These are phyloP conservation scores for Xenopus tropicalis DNA, from an alignment of 2,113 vertebrate genomes.

Conservation along the genomic window UCB_Xtro_10.0 CM004444.2:39859001-39859500, in stretches of 20 bases:
- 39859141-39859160: too few species aligned
- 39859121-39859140: too few species aligned
- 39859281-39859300: conserved; percentile 21
- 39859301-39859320: conserved; percentile 16
- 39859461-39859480: too few species aligned
- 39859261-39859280: conserved; percentile 25
- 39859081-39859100: too few species aligned
- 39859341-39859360: neutral
- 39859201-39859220: conserved; percentile 8
- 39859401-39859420: neutral
- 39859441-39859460: neutral
- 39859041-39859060: too few species aligned
- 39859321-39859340: conserved; percentile 16
- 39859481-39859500: too few species aligned
- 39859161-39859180: too few species aligned
- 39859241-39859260: conserved; percentile 23
- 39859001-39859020: too few species aligned
- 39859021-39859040: too few species aligned
- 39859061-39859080: too few species aligned
- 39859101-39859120: too few species aligned
- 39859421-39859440: neutral
- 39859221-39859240: conserved; percentile 18
- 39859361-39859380: neutral
- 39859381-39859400: conserved; percentile 1
- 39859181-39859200: too few species aligned